Evolutionary conservation across 2,797 vertebrate species (phyloP).

Genomic region (Anguilla marmorata): DNA sequence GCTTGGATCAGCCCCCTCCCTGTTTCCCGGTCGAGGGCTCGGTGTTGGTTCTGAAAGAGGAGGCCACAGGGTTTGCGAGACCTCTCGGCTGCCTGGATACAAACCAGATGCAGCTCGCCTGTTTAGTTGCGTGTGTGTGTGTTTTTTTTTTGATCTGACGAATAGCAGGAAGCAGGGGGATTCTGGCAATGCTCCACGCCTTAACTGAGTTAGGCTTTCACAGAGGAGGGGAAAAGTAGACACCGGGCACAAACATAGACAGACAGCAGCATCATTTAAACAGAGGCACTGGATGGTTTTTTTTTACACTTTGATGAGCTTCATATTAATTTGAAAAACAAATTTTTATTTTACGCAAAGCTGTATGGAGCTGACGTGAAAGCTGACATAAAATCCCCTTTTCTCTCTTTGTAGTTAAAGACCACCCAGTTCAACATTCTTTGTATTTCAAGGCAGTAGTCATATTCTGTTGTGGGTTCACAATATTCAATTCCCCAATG

Average conservation of each 20-base stretch:
- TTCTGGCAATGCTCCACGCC: constrained; percentile 60
- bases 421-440: neutral
- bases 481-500: neutral
- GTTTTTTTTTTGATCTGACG: constrained; percentile 57
- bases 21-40: constrained; percentile 54
- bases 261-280: constrained; percentile 29
- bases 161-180: constrained; percentile 69
- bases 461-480: neutral
- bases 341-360: constrained; percentile 47
- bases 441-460: neutral
- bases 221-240: constrained; percentile 1
- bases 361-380: constrained; percentile 24
- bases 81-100: constrained; percentile 58
- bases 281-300: constrained; percentile 17
- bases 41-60: constrained; percentile 61
- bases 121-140: constrained; percentile 50
- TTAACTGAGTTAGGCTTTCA: constrained; percentile 63
- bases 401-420: neutral
- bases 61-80: constrained; percentile 57
- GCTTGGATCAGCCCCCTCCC: constrained; percentile 70
- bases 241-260: constrained; percentile 24
- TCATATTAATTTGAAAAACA: constrained; percentile 41
- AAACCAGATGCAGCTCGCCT: constrained; percentile 63
- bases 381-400: neutral
- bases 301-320: constrained; percentile 31